Evolutionary conservation across 2,888 invertebrate species (phyloP).

Genomic region (Drosophila subquinaria): DNA sequence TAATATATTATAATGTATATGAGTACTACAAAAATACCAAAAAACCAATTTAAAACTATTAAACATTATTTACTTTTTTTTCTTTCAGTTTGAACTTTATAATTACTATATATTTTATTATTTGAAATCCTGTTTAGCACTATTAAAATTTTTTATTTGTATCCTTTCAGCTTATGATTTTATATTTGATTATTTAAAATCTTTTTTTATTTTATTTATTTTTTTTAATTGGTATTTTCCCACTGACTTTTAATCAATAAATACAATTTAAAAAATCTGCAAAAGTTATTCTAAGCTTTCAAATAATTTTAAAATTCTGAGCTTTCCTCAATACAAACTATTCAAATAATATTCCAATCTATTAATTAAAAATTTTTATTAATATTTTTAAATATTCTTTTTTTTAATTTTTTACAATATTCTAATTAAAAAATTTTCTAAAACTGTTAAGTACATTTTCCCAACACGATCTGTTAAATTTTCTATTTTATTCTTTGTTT

Average conservation of each 20-base stretch:
- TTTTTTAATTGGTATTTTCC: background rate
- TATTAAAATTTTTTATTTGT: too few relatives aligned
- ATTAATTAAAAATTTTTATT: background rate
- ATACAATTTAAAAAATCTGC: background rate
- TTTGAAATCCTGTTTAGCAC: too few relatives aligned
- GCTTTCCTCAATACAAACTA: background rate
- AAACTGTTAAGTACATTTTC: background rate
- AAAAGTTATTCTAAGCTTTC: background rate
- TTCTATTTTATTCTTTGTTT: background rate
- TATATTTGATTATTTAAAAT: background rate
- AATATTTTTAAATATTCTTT: background rate
- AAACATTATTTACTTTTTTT: too few relatives aligned
- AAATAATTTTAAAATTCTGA: background rate
- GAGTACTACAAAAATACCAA: too few relatives aligned
- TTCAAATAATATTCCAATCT: background rate
- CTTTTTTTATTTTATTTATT: background rate
- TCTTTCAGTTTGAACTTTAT: background rate
- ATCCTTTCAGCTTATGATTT: background rate
- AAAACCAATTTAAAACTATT: background rate
- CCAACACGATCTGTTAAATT: constrained; percentile 1
- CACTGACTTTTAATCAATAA: background rate
- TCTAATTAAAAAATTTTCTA: background rate
- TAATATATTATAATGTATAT: background rate
- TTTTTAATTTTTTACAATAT: background rate
- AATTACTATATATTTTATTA: background rate